A percentile compares a stretch with the other conserved stretches of the same genome.
Evolutionary conservation across 2,888 invertebrate genomes (phyloP).

Genomic region (Eristalinus sepulchralis): DNA sequence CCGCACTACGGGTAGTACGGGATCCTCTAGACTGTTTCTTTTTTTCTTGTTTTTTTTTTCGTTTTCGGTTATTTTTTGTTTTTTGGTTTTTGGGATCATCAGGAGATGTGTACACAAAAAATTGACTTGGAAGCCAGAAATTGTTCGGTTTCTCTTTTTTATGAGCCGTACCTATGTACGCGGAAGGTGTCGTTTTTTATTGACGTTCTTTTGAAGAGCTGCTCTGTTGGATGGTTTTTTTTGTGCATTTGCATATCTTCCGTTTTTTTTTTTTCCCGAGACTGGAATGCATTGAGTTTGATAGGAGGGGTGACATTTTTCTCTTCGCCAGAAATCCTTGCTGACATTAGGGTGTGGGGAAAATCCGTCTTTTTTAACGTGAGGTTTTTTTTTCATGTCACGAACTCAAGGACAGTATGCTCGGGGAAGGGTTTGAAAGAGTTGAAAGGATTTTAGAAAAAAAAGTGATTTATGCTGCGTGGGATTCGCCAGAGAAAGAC

Average conservation of each 20-base stretch:
- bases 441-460: not conserved
- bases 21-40: not conserved
- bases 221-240: not conserved
- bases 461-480: not conserved
- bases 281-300: not conserved
- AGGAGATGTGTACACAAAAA: constrained; percentile 7
- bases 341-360: not conserved
- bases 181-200: constrained; percentile 29
- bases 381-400: not conserved
- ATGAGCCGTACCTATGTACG: constrained; percentile 1
- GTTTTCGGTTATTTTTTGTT: not conserved
- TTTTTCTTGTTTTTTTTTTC: not conserved
- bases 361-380: constrained; percentile 6
- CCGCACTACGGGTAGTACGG: constrained; percentile 41
- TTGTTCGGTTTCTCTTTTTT: constrained; percentile 31
- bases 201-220: not conserved
- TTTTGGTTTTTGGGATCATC: not conserved
- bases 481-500: not conserved
- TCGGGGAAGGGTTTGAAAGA: not conserved
- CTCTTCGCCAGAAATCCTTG: not conserved
- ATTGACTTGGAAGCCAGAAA: constrained; percentile 22
- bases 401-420: not conserved
- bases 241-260: constrained; percentile 10
- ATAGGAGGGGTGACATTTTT: not conserved
- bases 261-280: not conserved